A percentile compares a stretch with the other conserved stretches of the same genome.
Evolutionary conservation across 2,113 vertebrate species (phyloP).

Genomic region (Dicrurus megarhynchus): DNA sequence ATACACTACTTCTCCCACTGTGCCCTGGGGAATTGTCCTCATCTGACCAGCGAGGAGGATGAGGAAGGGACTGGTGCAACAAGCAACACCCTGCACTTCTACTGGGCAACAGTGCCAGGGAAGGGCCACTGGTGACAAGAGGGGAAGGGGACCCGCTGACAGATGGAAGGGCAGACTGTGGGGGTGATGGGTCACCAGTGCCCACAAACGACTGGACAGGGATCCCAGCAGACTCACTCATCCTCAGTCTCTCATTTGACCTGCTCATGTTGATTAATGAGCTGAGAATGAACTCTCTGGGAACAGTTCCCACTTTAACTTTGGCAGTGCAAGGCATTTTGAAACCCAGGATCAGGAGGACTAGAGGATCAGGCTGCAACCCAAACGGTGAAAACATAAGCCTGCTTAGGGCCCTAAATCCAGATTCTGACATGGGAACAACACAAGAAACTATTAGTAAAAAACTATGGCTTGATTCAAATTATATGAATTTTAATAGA

Average conservation of each 20-base stretch:
- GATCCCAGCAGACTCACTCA: neutral
- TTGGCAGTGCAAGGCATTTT: slow-evolving; percentile 2
- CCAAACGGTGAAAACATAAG: neutral
- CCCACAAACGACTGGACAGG: neutral
- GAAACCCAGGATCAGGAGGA: slow-evolving; percentile 17
- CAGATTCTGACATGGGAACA: slow-evolving; percentile 14
- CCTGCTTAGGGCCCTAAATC: neutral
- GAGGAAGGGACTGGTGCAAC: neutral
- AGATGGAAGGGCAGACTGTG: neutral
- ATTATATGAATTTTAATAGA: neutral
- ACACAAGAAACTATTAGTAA: neutral
- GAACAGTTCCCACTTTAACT: neutral
- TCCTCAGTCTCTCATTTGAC: neutral
- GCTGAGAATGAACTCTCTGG: slow-evolving; percentile 6
- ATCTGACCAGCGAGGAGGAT: neutral
- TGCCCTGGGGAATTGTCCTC: neutral
- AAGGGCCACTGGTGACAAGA: neutral
- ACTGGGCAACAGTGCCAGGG: neutral
- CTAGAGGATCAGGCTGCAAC: neutral
- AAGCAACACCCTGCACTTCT: neutral
- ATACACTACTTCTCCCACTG: neutral
- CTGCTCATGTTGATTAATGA: slow-evolving; percentile 1
- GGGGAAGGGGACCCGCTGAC: neutral
- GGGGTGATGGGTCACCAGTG: neutral
- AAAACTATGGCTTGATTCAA: neutral